Conservation (phyloP, 2,888 invertebrate genomes). For the Cremastobaeus sp. region DNA sequence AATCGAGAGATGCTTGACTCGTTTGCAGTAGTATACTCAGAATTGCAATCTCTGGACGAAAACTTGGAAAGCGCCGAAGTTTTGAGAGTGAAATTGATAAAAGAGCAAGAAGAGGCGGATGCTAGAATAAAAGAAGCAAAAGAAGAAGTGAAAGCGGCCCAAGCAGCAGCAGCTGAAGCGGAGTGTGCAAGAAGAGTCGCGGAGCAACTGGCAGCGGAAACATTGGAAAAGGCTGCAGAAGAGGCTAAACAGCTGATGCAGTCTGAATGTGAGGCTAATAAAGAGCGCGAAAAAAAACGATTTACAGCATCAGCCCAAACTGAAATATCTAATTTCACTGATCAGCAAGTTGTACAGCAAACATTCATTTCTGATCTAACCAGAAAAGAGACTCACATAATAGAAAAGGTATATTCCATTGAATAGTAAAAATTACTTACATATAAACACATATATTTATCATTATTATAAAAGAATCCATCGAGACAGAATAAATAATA, state of each 20-base stretch:
- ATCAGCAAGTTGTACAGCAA: conserved; percentile 65
- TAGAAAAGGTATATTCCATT: conserved; percentile 68
- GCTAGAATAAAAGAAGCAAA: conserved; percentile 78
- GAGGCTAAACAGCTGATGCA: conserved; percentile 69
- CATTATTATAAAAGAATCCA: too few relatives aligned
- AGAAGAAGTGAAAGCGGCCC: conserved; percentile 79
- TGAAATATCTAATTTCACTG: conserved; percentile 61
- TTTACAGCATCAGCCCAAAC: conserved; percentile 69
- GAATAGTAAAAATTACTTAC: neutral
- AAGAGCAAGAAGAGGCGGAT: conserved; percentile 79
- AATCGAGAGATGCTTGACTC: conserved; percentile 85
- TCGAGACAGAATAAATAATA: too few relatives aligned
- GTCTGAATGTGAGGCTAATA: conserved; percentile 63
- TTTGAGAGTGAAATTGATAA: conserved; percentile 77
- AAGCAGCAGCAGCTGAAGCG: conserved; percentile 76
- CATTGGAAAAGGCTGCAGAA: conserved; percentile 72
- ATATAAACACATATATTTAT: too few relatives aligned
- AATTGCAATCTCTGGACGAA: conserved; percentile 81
- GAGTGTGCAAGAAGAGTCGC: conserved; percentile 78
- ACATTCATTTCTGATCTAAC: conserved; percentile 69
- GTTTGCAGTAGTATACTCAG: conserved; percentile 82
- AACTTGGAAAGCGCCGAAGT: conserved; percentile 81
- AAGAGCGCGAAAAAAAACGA: conserved; percentile 35
- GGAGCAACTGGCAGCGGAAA: conserved; percentile 77
- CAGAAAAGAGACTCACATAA: conserved; percentile 72